Conservation (phyloP, 1,140 invertebrate genomes). For the Elysia chlorotica region DNA sequence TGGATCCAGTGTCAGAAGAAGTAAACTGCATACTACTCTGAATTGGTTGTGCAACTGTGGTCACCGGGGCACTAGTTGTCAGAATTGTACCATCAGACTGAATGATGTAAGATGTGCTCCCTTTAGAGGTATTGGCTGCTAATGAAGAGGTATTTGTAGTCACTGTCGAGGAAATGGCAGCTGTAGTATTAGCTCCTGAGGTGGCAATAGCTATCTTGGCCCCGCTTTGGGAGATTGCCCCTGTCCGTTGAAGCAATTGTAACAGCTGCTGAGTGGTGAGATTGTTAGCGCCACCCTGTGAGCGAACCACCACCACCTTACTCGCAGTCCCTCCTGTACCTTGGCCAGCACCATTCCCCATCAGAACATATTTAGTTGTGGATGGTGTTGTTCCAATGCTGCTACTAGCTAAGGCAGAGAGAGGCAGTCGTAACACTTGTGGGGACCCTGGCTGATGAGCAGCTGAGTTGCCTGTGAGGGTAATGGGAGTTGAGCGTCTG, state of each 20-base stretch:
- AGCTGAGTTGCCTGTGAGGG: too few species aligned
- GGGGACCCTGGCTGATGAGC: too few species aligned
- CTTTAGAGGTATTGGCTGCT: not conserved
- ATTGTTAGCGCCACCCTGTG: conserved; percentile 8
- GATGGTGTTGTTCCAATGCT: too few species aligned
- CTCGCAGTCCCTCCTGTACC: not conserved
- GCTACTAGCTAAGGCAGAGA: not conserved
- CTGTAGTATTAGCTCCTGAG: conserved; percentile 11
- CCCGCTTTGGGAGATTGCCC: conserved; percentile 12
- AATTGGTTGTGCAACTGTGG: too few species aligned
- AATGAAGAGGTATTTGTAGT: not conserved
- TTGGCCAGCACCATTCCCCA: not conserved
- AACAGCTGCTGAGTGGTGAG: conserved; percentile 6
- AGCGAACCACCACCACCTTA: conserved; percentile 15
- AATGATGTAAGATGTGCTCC: not conserved
- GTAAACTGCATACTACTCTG: too few species aligned
- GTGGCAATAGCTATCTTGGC: too few species aligned
- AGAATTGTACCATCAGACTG: not conserved
- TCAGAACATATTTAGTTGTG: too few species aligned
- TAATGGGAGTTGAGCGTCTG: not conserved
- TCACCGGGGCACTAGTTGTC: too few species aligned
- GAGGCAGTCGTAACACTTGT: conserved; percentile 16
- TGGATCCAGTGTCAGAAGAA: too few species aligned
- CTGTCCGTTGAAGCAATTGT: conserved; percentile 18
- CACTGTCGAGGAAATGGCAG: conserved; percentile 1